A percentile compares a stretch with the other conserved stretches of the same genome.
phyloP scores from a whole-genome alignment of 2,113 vertebrate species.

The Chloropsis cyanopogon region DNA sequence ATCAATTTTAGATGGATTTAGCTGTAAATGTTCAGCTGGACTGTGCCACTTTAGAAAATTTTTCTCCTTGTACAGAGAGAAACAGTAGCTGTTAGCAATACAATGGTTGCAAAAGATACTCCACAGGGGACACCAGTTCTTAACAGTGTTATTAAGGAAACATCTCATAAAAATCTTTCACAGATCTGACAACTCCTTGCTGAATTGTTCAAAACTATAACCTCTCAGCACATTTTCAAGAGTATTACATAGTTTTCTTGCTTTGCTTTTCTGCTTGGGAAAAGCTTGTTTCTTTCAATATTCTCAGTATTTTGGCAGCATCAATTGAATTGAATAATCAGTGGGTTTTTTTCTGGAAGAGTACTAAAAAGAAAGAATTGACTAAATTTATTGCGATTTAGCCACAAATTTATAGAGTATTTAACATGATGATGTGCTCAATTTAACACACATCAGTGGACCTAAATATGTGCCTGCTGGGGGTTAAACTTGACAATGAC shows the following conservation, averaged over 20 bases:
- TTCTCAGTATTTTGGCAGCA: neutral
- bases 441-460: neutral
- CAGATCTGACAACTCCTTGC: neutral
- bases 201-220: slow-evolving; percentile 26
- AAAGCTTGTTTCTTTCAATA: slow-evolving; percentile 26
- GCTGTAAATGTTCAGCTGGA: neutral
- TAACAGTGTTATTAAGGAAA: neutral
- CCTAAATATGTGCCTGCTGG: neutral
- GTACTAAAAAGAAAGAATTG: neutral
- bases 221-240: neutral
- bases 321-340: slow-evolving; percentile 10
- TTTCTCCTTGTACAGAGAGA: neutral
- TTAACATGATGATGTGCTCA: neutral
- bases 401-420: neutral
- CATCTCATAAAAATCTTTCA: neutral
- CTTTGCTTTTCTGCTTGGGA: slow-evolving; percentile 29
- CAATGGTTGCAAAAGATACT: neutral
- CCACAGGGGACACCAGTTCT: neutral
- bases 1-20: neutral
- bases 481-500: neutral
- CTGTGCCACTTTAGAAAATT: neutral
- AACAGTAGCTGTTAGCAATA: neutral
- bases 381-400: neutral
- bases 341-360: neutral
- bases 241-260: neutral